Evolutionary conservation across 2,113 vertebrate genomes (phyloP).

Genomic region (Chascanopsetta lugubris): DNA sequence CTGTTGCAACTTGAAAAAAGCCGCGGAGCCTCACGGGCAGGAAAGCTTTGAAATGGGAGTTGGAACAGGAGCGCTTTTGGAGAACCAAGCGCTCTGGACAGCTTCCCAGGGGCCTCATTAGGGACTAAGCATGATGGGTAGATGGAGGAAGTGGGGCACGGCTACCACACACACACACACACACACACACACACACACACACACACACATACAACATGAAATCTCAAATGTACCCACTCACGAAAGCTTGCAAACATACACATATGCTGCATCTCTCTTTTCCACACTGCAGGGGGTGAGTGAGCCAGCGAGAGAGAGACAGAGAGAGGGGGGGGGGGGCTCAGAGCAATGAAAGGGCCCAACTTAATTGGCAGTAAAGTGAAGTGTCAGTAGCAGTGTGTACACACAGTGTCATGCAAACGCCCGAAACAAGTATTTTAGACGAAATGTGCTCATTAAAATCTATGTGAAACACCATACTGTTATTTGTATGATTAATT

Average conservation of each 20-base stretch:
- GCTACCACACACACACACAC: constrained; percentile 33
- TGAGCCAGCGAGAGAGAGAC: not conserved
- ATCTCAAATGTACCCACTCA: too few species aligned
- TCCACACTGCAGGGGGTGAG: constrained; percentile 21
- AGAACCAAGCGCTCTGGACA: constrained; percentile 49
- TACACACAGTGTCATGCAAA: constrained; percentile 14
- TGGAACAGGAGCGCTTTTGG: constrained; percentile 50
- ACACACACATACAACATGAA: too few species aligned
- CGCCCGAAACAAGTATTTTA: constrained; percentile 13
- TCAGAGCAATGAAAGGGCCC: constrained; percentile 36
- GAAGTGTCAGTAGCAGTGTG: constrained; percentile 40
- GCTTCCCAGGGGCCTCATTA: constrained; percentile 78
- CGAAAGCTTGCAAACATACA: constrained; percentile 1
- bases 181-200: constrained; percentile 20
- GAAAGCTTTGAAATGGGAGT: constrained; percentile 51
- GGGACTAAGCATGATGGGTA: constrained; percentile 52
- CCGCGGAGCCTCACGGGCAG: constrained; percentile 40
- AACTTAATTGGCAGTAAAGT: constrained; percentile 57
- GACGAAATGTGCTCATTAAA: too few species aligned
- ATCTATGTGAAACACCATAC: too few species aligned
- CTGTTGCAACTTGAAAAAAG: constrained; percentile 58
- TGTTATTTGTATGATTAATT: constrained; percentile 41
- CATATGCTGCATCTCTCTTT: constrained; percentile 7
- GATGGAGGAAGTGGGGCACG: constrained; percentile 60
- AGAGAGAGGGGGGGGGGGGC: not conserved